Evolutionary conservation across 2,797 vertebrate genomes (phyloP).

Genomic region (Hemibagrus guttatus): DNA sequence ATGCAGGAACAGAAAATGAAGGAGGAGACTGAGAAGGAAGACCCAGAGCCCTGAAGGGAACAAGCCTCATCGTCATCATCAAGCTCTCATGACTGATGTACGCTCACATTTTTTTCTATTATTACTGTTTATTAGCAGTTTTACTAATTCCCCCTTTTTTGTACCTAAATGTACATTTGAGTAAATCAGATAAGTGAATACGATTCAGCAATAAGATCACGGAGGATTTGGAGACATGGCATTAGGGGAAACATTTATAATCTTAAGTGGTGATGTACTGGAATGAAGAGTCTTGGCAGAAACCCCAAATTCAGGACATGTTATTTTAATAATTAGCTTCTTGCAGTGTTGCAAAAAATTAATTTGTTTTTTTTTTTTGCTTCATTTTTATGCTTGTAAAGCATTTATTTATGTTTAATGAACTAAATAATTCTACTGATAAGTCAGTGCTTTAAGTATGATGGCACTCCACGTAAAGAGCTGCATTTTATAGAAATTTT

Average conservation of each 20-base stretch:
- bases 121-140: neutral
- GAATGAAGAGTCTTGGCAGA: neutral
- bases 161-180: neutral
- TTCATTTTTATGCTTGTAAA: neutral
- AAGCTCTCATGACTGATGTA: neutral
- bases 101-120: neutral
- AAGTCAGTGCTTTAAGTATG: neutral
- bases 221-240: neutral
- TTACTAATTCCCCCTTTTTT: neutral
- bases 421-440: neutral
- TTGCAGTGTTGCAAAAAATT: neutral
- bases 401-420: neutral
- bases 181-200: neutral
- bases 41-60: conserved; percentile 52
- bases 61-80: neutral
- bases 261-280: neutral
- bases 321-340: neutral
- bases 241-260: neutral
- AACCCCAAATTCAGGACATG: neutral
- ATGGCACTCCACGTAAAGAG: neutral
- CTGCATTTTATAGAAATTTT: neutral
- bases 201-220: neutral
- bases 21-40: conserved; percentile 81
- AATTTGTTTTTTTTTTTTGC: neutral
- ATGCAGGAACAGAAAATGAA: conserved; percentile 97